Evolutionary conservation across 1,140 invertebrate species (phyloP), one percentile per base, ranked within the genome.

Genomic region (Oryzaephilus surinamensis): DNA sequence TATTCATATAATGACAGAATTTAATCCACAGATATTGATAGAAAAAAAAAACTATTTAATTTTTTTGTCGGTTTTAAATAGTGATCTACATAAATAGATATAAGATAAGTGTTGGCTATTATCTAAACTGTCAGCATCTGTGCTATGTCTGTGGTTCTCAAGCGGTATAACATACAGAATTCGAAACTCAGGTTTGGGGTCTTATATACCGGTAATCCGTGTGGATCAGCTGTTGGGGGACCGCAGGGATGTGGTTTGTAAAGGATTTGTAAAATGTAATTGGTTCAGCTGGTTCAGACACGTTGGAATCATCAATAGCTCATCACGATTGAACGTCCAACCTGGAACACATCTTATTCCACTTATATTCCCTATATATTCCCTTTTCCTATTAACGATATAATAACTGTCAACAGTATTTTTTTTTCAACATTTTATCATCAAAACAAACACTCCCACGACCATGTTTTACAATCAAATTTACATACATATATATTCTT

Each of bases 251-350:
- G 48, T 41, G 42, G 45, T 49, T 42, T 38, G 47, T 41, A 47
- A 52, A 59, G 57, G 58, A 59, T 60, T 60, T 62, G 52, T 48
- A 39, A 55, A 48, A 56, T 46, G 60, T 64, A 64, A 64, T 64
- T 64, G 62, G 62, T 60, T 64, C 62, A 64, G 62, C 59, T 64
- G 62, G 55, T 55, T 52, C 49, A 49, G 58, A 61, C 56, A 61
- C 50, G 49, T 50, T 52, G 36, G 41, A 62, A 57, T 62, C 59
- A 63, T 64, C 62, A 64, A 64, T 64, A 62, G 47, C 62, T 62
- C 62, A 60, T 64, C 60, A 62, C 54, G 44, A 42, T 24, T 36
- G 28, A 41, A 38, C 41, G 43, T 43, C 45, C 50, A 53, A 52
- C 46, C 48, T 51, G 46, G n/a, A n/a, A n/a, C n/a, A n/a, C n/a